phyloP scores from a whole-genome alignment of 2,797 vertebrate genomes.

The Chelidonichthys spinosus region DNA sequence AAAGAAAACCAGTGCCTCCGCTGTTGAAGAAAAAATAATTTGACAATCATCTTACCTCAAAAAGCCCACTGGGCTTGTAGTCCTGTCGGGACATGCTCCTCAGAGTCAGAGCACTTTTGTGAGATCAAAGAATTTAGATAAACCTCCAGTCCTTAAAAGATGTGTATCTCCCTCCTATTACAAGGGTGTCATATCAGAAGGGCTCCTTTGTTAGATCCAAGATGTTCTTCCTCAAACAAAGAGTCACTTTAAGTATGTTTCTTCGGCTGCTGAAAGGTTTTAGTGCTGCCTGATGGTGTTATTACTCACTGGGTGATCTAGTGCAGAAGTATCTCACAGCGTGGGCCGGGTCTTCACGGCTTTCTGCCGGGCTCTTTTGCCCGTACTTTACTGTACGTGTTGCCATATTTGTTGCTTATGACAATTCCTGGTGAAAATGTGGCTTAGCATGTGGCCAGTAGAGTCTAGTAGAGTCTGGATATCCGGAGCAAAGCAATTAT shows the following conservation, averaged over 20 bases:
- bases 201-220: conserved; percentile 21
- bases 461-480: conserved; percentile 66
- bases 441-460: conserved; percentile 49
- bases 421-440: conserved; percentile 62
- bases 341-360: background rate
- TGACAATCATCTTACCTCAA: conserved; percentile 59
- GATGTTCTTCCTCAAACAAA: conserved; percentile 2
- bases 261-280: background rate
- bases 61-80: conserved; percentile 54
- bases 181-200: conserved; percentile 10
- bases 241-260: background rate
- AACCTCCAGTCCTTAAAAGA: conserved; percentile 39
- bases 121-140: conserved; percentile 67
- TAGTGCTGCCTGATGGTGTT: conserved; percentile 1
- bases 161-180: conserved; percentile 22
- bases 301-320: conserved; percentile 13
- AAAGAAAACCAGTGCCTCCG: conserved; percentile 42
- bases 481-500: conserved; percentile 83
- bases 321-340: background rate
- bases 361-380: background rate
- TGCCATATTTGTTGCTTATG: conserved; percentile 34
- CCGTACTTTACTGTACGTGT: conserved; percentile 19
- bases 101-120: conserved; percentile 57
- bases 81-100: conserved; percentile 70
- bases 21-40: conserved; percentile 66